Conservation (phyloP, 30 jellyfish, hydroid and myxozoan species). For the Hydractinia symbiolongicarpus region DNA sequence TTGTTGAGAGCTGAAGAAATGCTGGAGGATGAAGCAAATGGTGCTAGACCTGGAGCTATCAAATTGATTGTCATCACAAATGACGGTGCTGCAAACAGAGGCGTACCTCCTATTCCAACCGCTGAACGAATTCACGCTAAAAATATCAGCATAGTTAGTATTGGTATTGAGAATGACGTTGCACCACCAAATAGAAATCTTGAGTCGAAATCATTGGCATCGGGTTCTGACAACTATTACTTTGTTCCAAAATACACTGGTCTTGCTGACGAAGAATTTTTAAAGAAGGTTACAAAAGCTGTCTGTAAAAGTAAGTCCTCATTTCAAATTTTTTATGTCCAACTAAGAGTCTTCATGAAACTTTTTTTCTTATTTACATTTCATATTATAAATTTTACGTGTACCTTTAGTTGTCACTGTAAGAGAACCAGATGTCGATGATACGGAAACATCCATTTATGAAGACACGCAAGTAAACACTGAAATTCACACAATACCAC, state of each 20-base stretch:
- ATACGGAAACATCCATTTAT: constrained; percentile 5
- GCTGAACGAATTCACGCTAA: neutral
- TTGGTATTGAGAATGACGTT: neutral
- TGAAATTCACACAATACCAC: constrained; percentile 33
- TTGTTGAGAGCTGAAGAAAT: constrained; percentile 4
- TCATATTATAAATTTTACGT: neutral
- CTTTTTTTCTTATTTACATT: too few relatives aligned
- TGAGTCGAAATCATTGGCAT: neutral
- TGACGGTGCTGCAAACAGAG: constrained; percentile 5
- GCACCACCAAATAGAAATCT: neutral
- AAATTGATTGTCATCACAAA: neutral
- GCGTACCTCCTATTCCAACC: neutral
- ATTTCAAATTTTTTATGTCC: neutral
- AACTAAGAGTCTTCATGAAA: too few relatives aligned
- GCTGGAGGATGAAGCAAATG: constrained; percentile 7
- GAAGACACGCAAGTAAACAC: constrained; percentile 59
- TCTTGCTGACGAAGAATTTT: neutral
- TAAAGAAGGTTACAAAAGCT: neutral
- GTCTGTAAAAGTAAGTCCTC: neutral
- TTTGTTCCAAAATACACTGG: neutral
- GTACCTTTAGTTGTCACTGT: constrained; percentile 1
- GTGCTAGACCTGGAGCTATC: constrained; percentile 2
- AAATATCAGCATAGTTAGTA: neutral
- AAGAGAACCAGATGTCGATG: neutral
- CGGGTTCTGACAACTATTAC: neutral